Evolutionary conservation across 2,888 invertebrate genomes (phyloP), one percentile per base, ranked within the genome.

Genomic region (Elysia crispata): DNA sequence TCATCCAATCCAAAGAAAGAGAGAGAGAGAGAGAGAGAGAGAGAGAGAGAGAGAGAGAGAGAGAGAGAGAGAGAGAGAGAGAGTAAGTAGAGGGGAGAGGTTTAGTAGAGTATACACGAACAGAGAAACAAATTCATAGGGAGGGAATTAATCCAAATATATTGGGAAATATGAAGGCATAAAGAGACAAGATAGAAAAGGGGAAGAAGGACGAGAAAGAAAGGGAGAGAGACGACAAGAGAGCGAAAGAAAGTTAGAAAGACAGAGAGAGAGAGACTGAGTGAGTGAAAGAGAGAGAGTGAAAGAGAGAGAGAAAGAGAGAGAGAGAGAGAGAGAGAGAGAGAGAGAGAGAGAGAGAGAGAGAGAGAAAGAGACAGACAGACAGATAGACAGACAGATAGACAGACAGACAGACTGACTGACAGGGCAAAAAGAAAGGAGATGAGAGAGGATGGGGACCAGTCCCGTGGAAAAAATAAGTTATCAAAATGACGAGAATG

Each of bases 31-130:
- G 62, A n/a, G 57, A 41, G 60, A 74, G 57, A 31, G 57, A 57
- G 57, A 74, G 57, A 74, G 76, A 76, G 66, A 49, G 76, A 64
- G 76, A 66, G 66, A 76, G 66, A 76, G 76, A 66, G 76, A 76
- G 76, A 67, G 31, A 66, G 76, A 62, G 75, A 75, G 28, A 57
- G 75, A 33, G 25, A 62, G 60, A n/a, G 62, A 41, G 20, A 74
- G 15, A 73, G n/a, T 30, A 30, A 20, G 6, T 25, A 23, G 54
- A 73, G 73, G 11, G 23, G 28, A 11, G 1, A 23, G 13, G 31
- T 25, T 20, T n/a, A 23, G 50, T 18, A 41, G 18, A 15, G 74
- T 57, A n/a, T 23, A 57, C n/a, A 60, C 23, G 28, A 74, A 30
- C 25, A 11, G 62, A 30, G n/a, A 31, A 75, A 60, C 11, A 18